Conservation (phyloP, 2,797 vertebrate genomes). For the Periparus ater region DNA sequence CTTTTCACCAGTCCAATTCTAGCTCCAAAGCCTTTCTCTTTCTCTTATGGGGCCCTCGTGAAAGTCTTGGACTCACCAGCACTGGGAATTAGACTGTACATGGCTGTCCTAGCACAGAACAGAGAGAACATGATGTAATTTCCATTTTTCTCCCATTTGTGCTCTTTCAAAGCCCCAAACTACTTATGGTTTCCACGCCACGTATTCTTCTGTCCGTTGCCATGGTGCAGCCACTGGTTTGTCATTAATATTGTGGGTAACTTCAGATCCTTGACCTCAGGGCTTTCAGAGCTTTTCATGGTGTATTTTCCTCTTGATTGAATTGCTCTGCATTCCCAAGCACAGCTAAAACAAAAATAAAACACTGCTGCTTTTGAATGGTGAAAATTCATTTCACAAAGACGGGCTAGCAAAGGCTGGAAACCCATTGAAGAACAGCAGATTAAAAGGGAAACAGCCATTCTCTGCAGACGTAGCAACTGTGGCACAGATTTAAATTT, state of each 20-base stretch:
- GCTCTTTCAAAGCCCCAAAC: conserved; percentile 62
- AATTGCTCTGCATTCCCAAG: conserved; percentile 73
- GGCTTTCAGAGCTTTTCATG: conserved; percentile 72
- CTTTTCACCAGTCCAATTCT: not conserved
- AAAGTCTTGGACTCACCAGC: conserved; percentile 15
- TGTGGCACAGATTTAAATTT: conserved; percentile 32
- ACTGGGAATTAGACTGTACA: conserved; percentile 57
- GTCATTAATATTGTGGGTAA: conserved; percentile 75
- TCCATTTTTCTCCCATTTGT: conserved; percentile 69
- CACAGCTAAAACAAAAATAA: conserved; percentile 67
- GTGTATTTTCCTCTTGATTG: conserved; percentile 73
- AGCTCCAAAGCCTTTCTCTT: not conserved
- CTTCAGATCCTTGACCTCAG: conserved; percentile 73
- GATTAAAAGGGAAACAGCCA: conserved; percentile 48
- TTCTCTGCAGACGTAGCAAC: not conserved
- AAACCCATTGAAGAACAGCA: conserved; percentile 45
- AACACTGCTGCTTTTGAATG: conserved; percentile 65
- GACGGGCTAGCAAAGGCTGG: conserved; percentile 48
- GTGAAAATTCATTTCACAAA: conserved; percentile 66
- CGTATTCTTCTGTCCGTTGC: conserved; percentile 65
- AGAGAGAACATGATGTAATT: conserved; percentile 74
- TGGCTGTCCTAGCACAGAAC: conserved; percentile 60
- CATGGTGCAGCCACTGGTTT: conserved; percentile 65
- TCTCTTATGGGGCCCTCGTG: not conserved
- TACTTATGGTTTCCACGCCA: conserved; percentile 64